A percentile compares a stretch with the other conserved stretches of the same genome.
These are phyloP conservation scores for Morpho achilles DNA, from an alignment of 2,888 invertebrate species.

Conservation along the genomic window DNA sequence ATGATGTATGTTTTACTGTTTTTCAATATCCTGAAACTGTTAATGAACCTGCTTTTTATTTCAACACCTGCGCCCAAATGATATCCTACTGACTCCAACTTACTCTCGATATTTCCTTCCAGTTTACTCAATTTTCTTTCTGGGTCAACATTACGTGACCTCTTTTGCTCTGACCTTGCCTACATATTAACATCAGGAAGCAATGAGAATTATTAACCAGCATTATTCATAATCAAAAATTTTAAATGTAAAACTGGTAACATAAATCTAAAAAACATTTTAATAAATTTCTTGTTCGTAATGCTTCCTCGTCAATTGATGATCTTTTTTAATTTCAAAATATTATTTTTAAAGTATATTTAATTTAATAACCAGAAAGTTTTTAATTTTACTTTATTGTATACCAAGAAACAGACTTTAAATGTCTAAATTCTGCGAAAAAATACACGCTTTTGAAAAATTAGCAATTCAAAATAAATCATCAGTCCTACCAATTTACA, in stretches of 20 bases:
- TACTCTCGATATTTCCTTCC: slow-evolving; percentile 13
- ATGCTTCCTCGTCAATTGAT: too few relatives aligned
- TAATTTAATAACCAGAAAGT: too few relatives aligned
- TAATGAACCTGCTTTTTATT: too few relatives aligned
- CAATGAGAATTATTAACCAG: neutral
- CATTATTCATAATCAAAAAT: neutral
- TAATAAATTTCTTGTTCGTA: neutral
- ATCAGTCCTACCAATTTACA: slow-evolving; percentile 6
- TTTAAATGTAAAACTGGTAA: neutral
- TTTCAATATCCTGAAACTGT: too few relatives aligned
- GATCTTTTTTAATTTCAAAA: too few relatives aligned
- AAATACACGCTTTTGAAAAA: neutral
- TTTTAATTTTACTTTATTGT: too few relatives aligned
- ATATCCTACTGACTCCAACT: slow-evolving; percentile 12
- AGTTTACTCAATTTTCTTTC: slow-evolving; percentile 23
- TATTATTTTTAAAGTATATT: too few relatives aligned
- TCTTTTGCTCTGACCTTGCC: slow-evolving; percentile 23
- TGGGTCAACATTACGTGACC: slow-evolving; percentile 26
- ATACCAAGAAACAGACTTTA: too few relatives aligned
- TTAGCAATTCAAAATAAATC: slow-evolving; percentile 6
- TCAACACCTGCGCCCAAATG: neutral
- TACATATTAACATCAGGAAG: slow-evolving; percentile 11
- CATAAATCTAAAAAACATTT: neutral
- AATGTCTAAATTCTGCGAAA: neutral
- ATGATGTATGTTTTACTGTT: too few relatives aligned